A percentile compares a stretch with the other conserved stretches of the same genome.
Evolutionary conservation across 1,140 invertebrate genomes (phyloP).

Genomic region (Nasonia giraulti): DNA sequence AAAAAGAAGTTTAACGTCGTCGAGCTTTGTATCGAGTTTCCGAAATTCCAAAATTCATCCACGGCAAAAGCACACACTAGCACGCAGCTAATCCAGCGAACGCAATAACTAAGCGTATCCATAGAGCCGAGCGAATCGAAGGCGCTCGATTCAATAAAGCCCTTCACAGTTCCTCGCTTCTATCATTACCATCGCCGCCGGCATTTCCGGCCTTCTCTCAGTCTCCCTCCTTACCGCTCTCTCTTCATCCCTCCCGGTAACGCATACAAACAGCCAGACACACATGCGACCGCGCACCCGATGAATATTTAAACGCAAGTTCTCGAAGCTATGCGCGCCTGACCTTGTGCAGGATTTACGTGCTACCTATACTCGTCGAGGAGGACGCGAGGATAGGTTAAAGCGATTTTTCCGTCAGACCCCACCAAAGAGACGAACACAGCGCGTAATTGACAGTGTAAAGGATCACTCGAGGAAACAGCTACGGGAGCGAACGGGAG

Average conservation of each 20-base stretch:
- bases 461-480: not conserved
- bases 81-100: too few relatives aligned
- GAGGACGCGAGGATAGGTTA: not conserved
- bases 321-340: not conserved
- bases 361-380: not conserved
- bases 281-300: not conserved
- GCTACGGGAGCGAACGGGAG: not conserved
- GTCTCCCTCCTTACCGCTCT: not conserved
- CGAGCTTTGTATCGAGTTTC: too few relatives aligned
- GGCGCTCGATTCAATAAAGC: not conserved
- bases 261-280: not conserved
- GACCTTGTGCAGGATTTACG: conserved; percentile 13
- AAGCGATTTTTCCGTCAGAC: not conserved
- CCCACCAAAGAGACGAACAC: not conserved
- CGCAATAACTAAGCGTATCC: not conserved
- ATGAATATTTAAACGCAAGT: conserved; percentile 39
- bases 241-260: not conserved
- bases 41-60: too few relatives aligned
- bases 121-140: not conserved
- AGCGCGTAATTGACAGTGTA: not conserved
- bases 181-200: not conserved
- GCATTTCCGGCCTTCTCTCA: conserved; percentile 7
- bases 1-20: too few relatives aligned
- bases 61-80: too few relatives aligned
- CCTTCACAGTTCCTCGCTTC: conserved; percentile 1